Base-by-base conservation (phyloP, 2,888 invertebrate genomes). In the Mesochorus sp. region DNA sequence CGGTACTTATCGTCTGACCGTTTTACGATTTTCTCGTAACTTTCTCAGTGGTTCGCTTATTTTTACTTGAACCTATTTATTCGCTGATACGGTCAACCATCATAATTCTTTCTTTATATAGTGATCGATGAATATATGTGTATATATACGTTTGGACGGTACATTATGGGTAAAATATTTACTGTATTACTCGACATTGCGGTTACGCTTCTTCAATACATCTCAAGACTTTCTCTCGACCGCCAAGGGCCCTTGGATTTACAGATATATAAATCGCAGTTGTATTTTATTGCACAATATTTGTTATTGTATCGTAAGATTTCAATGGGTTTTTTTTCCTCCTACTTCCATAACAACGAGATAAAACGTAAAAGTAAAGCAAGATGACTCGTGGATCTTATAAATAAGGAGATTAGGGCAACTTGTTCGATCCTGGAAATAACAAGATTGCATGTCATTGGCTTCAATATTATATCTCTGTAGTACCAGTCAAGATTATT, bases 1-100 rank as follows among this genome's bases (percentile, higher is more conserved):
- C 19, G 31, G 53, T 53, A 42, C 51, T 76, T 51, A 28, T 42
- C 72, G 39, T 59, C 68, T 44, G 17, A 74, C 74, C 44, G 31
- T 72, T 61, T 57, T 61, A 39, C 51, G 61, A 77, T 26, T 21
- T 12, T n/a, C 42, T 51, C 59, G 57, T 67, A 55, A 51, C 21
- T 61, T 19, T 28, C 4, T 28, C n/a, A 19, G 5, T 44, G 24
- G 47, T 55, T 19, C 31, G 31, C 55, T 26, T 57, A 59, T 26
- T 47, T 59, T 26, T 10, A 57, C 47, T 37, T 59, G n/a, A n/a
- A 73, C 26, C 10, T 62, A 21, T 37, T 67, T 57, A 59, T 42
- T 47, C 39, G 14, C 39, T 39, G 64, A 51, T 67, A 42, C 39
- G 19, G 21, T 42, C 42, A 51, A 21, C 37, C 57, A 21, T 12